Evolutionary conservation across 1,140 invertebrate genomes (phyloP), one percentile per base, ranked within the genome.

Genomic region (Diprion similis): DNA sequence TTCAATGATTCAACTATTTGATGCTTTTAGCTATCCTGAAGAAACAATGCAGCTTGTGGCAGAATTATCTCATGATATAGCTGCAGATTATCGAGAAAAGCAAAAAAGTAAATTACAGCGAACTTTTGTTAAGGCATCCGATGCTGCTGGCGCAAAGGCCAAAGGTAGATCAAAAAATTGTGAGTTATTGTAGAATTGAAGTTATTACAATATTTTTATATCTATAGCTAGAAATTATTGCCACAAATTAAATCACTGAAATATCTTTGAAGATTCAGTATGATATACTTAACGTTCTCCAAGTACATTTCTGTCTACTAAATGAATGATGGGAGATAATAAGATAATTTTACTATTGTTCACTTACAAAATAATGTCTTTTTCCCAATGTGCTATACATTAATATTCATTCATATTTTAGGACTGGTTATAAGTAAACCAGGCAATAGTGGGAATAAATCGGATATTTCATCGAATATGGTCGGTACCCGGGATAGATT

Each of bases 41-140:
- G 90, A 93, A 78, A 94, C 95, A 0, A 97, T 97, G 96, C 87
- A 90, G 19, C 82, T 92, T 59, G 91, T 97, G 71, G 90, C 91
- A 0, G 92, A 94, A 81, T 82, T 96, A 59, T 93, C 94, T 0
- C 87, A 92, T 82, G 94, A 94, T 51, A 89, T 95, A 1, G 91
- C 92, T 0, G 87, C 89, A 45, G 91, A 92, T 64, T 94, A 92
- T 79, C 89, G 92, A 69, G 89, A 92, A 66, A 92, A 91, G 75
- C 89, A 93, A 48, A 91, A 92, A 75, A 89, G 86, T 65, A 94
- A 92, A 79, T 81, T 94, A 10, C 92, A 95, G 80, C 87, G 94
- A 71, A 95, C 93, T 0, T 95, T 95, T 87, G 92, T 95, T 0
- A 87, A 91, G 78, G 95, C 94, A 18, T 94, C 93, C 19, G 92